Base-by-base conservation (phyloP, 1,140 invertebrate species). In the Wiebesia pumilae region DNA sequence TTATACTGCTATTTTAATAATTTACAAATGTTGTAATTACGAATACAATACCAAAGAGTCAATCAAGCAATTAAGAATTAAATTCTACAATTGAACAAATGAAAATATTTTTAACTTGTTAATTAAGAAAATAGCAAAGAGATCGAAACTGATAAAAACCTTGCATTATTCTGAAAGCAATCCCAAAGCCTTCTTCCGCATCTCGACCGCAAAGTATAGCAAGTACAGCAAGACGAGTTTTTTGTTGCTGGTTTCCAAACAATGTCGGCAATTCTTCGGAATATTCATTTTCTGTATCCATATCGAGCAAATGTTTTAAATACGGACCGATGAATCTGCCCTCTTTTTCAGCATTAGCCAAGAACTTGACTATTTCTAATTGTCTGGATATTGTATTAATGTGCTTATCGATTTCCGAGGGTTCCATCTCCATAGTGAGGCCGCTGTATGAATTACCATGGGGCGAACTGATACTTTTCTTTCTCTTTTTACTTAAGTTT, bases 361-460 rank as follows among this genome's bases (percentile, higher is more conserved):
- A 89, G 91, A 96, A 97, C 87, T 96, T 96, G 0, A 95, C 94
- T 14, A 97, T 93, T 88, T 97, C 96, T 88, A 95, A 94, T 91
- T 97, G 96, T 16, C 95, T 92, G 3, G 94, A 94, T 79, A 97
- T 96, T 0, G 96, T 97, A 80, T 95, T 96, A 65, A 97, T 95
- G 84, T 97, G 95, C 71, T 95, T 95, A 89, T 96, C 96, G 84
- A 97, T 95, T 33, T 96, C 95, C 51, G 93, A 92, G 35, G 95
- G 94, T 89, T 96, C 95, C 90, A 97, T 94, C 90, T 96, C 95
- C 93, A 97, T 96, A 4, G 88, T 91, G 14, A 95, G 84, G 54
- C 90, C 87, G 58, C 89, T 91, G 80, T 92, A 93, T 89, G 91
- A 93, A 90, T 90, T 94, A 92, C 88, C 92, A 43, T 91, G 89